Evolutionary conservation across 2,113 vertebrate genomes (phyloP).

Genomic region (Cebus imitator): DNA sequence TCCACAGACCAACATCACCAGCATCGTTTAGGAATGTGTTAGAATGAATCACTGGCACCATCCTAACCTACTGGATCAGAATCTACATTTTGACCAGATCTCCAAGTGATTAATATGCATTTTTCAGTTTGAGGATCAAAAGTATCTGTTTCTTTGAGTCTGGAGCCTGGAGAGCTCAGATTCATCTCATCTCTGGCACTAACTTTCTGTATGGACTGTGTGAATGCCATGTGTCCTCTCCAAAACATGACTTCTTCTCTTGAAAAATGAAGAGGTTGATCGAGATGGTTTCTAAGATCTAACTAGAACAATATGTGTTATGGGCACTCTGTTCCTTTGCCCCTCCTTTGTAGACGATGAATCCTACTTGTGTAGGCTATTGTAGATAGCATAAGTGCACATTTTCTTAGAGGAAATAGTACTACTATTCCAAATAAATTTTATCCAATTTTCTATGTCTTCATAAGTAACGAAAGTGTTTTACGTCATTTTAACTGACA

Average conservation of each 20-base stretch:
- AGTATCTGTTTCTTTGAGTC: background rate
- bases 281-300: background rate
- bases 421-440: background rate
- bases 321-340: background rate
- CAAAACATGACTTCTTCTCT: background rate
- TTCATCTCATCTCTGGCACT: background rate
- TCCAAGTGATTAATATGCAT: too few relatives aligned
- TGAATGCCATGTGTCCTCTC: background rate
- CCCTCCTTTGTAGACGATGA: background rate
- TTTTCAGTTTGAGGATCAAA: background rate
- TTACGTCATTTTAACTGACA: background rate
- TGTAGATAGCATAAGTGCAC: background rate
- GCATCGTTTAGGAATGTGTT: too few relatives aligned
- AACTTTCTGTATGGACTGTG: too few relatives aligned
- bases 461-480: background rate
- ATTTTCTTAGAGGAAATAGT: background rate
- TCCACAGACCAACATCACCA: rapidly evolving
- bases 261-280: background rate
- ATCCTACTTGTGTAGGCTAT: too few relatives aligned
- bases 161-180: too few relatives aligned
- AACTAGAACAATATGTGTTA: background rate
- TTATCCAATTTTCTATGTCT: background rate
- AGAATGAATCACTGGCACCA: background rate
- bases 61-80: background rate
- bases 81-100: too few relatives aligned